Conservation (phyloP, 2,113 vertebrate genomes). For the Cacatua alba region DNA sequence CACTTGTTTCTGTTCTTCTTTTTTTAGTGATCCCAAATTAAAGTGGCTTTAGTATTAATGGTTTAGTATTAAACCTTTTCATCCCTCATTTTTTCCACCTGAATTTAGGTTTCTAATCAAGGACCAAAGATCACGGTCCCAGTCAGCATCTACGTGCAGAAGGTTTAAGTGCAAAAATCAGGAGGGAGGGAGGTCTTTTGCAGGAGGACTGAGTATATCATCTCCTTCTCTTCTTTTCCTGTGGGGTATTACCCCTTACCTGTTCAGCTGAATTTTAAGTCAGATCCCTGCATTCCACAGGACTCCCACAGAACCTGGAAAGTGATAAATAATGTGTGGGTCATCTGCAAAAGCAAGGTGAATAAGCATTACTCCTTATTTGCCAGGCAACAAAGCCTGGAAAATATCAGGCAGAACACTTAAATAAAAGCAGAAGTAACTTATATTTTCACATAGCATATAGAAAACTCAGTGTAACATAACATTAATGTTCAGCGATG, state of each 20-base stretch:
- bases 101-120: background rate
- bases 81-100: background rate
- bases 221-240: background rate
- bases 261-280: background rate
- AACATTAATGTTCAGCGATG: background rate
- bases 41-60: background rate
- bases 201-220: background rate
- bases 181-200: background rate
- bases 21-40: background rate
- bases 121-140: background rate
- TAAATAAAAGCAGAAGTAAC: background rate
- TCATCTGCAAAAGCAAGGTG: background rate
- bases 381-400: background rate
- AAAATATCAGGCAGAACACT: background rate
- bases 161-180: background rate
- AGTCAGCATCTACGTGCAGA: fast-evolving
- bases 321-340: background rate
- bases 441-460: fast-evolving
- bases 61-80: background rate
- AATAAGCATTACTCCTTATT: background rate
- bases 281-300: background rate
- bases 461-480: background rate
- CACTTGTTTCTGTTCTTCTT: background rate
- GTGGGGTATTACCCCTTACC: background rate
- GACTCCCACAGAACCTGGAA: background rate